Conservation (phyloP, 2,888 invertebrate genomes). For the Geotrupes spiniger region DNA sequence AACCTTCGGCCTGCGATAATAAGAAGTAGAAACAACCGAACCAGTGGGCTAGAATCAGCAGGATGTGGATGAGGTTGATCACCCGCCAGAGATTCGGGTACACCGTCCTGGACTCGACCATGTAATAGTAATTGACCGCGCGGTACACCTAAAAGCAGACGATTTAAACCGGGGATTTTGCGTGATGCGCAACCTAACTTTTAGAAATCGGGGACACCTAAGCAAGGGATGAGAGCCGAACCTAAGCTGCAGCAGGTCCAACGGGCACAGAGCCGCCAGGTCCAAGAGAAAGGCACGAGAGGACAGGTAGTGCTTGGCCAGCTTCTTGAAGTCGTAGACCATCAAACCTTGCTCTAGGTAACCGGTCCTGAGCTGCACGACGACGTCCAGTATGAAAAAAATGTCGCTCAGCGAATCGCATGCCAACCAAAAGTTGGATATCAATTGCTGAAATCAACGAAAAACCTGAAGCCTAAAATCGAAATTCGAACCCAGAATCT, state of each 20-base stretch:
- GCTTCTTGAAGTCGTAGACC: conserved; percentile 88
- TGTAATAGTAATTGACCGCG: conserved; percentile 90
- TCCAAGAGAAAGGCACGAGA: conserved; percentile 85
- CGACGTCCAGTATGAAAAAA: conserved; percentile 83
- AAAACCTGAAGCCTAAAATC: background rate
- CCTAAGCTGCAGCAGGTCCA: conserved; percentile 83
- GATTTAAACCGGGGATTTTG: conserved; percentile 19
- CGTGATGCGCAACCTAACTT: conserved; percentile 52
- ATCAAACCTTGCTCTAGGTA: conserved; percentile 93
- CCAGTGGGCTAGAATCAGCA: conserved; percentile 94
- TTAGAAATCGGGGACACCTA: conserved; percentile 84
- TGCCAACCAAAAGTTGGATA: conserved; percentile 73
- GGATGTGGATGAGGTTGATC: conserved; percentile 90
- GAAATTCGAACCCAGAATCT: background rate
- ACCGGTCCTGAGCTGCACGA: conserved; percentile 90
- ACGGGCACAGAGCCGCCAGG: conserved; percentile 75
- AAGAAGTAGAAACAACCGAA: conserved; percentile 97
- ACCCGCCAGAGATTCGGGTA: conserved; percentile 97
- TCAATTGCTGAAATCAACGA: conserved; percentile 49
- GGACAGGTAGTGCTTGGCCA: conserved; percentile 83
- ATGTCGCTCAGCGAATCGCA: conserved; percentile 85
- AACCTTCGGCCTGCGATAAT: conserved; percentile 86
- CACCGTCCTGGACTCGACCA: conserved; percentile 92
- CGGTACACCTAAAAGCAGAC: conserved; percentile 72
- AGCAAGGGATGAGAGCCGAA: conserved; percentile 80